Base-by-base conservation (phyloP, 2,113 vertebrate genomes). In the Podocnemis expansa region DNA sequence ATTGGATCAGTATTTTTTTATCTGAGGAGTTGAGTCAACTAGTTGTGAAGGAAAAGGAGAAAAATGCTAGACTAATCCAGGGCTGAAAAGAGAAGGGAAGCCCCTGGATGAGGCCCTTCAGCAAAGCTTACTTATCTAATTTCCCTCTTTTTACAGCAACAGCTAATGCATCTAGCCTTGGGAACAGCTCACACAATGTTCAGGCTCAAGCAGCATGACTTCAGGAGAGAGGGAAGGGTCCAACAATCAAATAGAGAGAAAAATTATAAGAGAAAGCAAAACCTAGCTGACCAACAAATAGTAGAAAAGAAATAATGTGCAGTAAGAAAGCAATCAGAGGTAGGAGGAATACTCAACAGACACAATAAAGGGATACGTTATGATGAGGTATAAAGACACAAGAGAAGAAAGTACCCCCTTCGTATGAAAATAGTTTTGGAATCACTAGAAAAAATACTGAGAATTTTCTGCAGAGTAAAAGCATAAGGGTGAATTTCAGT, bases 361-460 rank as follows among this genome's bases (percentile, higher is more conserved):
- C 10, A 76, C 82, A 7, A 25, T 80, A 92, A 91, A 91, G 34
- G 14, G 92, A n/a, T n/a, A n/a, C n/a, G n/a, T n/a, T n/a, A n/a
- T 78, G 78, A 90, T 43, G 34, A 73, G 45, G 79, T 91, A 29
- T 67, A 82, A 87, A 88, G 67, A 70, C 56, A 11, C 55, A 86
- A 31, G 29, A 85, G 34, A n/a, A n/a, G 34, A 67, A 31, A 24
- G 5, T 43, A 12, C 79, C 11, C 7, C 14, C 27, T 80, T 89
- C 25, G 80, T 89, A 58, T 43, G 52, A 91, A 93, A 92, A 31
- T 70, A 67, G 29, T 80, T 88, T 21, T 6, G 24, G 89, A 88
- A 91, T 78, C 41, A 52, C 45, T 76, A 88, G 51, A 79, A 56
- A 93, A 96, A 96, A 76, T 67, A 52, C 10, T 47, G 91, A 70